Percentiles rank a stretch among this genome's conserved stretches.
Evolutionary conservation across 2,113 vertebrate genomes (phyloP).

Genomic region (Tricholaema leucomelas): DNA sequence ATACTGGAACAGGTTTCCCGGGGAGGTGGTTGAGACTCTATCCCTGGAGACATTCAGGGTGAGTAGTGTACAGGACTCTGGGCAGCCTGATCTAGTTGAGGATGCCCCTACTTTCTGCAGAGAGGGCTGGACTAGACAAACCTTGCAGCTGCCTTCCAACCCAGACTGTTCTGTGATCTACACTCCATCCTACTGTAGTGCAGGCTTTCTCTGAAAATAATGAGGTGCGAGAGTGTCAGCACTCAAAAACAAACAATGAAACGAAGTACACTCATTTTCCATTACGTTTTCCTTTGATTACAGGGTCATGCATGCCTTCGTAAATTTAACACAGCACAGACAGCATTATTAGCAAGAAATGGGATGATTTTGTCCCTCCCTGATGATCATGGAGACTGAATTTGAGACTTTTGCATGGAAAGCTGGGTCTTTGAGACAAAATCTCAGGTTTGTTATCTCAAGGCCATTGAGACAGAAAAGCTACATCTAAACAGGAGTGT

Average conservation of each 20-base stretch:
- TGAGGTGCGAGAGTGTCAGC: neutral
- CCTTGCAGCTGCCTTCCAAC: no score
- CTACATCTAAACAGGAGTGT: neutral
- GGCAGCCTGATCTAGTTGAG: no score
- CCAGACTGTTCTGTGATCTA: neutral
- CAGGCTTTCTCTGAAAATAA: neutral
- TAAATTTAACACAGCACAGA: neutral
- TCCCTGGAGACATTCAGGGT: no score
- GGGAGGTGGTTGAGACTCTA: no score
- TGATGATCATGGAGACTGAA: neutral
- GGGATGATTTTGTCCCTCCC: neutral
- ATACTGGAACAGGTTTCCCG: no score
- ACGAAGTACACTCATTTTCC: neutral
- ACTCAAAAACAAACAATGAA: neutral
- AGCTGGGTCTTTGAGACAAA: neutral
- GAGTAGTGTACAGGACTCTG: no score
- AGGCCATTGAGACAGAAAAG: neutral
- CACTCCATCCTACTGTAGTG: neutral
- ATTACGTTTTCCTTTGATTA: neutral
- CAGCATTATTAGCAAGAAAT: neutral
- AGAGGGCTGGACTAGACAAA: no score
- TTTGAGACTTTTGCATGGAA: neutral
- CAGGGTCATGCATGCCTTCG: neutral
- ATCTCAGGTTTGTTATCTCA: neutral
- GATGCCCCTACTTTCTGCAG: no score